phyloP scores from a whole-genome alignment of 2,113 vertebrate species.

The Catagonus wagneri region DNA sequence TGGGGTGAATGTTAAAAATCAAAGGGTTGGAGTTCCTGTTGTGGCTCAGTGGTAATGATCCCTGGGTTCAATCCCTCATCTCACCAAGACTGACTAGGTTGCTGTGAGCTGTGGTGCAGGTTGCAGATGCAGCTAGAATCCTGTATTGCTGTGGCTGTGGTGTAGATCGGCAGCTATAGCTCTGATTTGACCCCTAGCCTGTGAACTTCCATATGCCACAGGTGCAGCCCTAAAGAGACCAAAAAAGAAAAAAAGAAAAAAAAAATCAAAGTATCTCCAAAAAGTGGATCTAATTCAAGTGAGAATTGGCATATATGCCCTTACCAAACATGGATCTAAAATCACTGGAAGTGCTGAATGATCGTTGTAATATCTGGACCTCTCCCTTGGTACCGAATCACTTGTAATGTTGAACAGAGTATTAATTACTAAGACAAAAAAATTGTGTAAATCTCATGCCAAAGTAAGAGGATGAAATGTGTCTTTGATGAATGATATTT shows the following conservation, averaged over 20 bases:
- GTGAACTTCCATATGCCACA: no score
- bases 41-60: no score
- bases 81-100: no score
- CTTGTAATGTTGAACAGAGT: not conserved
- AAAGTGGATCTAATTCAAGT: conserved; percentile 52
- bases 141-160: no score
- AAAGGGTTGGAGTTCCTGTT: no score
- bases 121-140: no score
- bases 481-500: conserved; percentile 57
- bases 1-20: not conserved
- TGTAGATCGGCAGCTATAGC: no score
- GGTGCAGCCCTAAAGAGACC: no score
- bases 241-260: no score
- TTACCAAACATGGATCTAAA: conserved; percentile 35
- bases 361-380: not conserved
- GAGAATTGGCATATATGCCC: not conserved
- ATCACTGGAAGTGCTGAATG: not conserved
- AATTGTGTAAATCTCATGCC: conserved; percentile 15
- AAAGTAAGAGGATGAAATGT: conserved; percentile 52
- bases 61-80: no score
- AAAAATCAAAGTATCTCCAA: conserved; percentile 32
- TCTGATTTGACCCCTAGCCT: no score
- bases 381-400: conserved; percentile 25
- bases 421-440: conserved; percentile 39
- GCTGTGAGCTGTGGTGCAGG: no score